These are phyloP conservation scores for Myopa testacea DNA, from an alignment of 2,888 invertebrate species.

Conservation along the genomic window DNA sequence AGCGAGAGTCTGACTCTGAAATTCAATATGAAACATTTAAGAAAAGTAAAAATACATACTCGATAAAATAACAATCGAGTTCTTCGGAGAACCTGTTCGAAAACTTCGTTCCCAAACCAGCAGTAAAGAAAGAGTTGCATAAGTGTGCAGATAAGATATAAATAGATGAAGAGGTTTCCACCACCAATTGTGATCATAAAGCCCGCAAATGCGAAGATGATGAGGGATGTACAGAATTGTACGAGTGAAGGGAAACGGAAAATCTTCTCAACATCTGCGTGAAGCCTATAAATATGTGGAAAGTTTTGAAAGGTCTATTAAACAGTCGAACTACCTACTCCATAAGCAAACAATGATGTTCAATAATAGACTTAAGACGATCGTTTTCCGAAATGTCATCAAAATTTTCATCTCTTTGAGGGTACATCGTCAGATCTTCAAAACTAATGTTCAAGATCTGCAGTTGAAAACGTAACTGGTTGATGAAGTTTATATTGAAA, in stretches of 20 bases:
- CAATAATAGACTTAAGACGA: constrained; percentile 51
- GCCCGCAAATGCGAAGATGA: constrained; percentile 56
- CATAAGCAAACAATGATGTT: constrained; percentile 55
- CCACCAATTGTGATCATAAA: constrained; percentile 55
- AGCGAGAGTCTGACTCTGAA: constrained; percentile 56
- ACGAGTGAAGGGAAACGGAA: constrained; percentile 54
- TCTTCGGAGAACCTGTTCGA: constrained; percentile 51
- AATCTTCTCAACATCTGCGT: constrained; percentile 52
- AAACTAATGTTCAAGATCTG: constrained; percentile 56
- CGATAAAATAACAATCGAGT: too few relatives aligned
- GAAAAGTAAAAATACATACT: too few relatives aligned
- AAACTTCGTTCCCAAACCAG: constrained; percentile 60
- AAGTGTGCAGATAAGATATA: constrained; percentile 55
- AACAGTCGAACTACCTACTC: constrained; percentile 44
- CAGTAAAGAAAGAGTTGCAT: constrained; percentile 57
- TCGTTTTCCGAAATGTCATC: constrained; percentile 33
- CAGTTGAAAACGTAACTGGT: constrained; percentile 58
- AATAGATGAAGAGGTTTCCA: constrained; percentile 53
- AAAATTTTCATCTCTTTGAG: background rate
- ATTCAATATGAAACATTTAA: background rate
- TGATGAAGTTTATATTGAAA: constrained; percentile 56
- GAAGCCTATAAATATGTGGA: constrained; percentile 46
- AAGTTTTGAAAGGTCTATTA: background rate
- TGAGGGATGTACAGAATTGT: constrained; percentile 55
- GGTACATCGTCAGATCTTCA: constrained; percentile 47